phyloP scores from a whole-genome alignment of 64 coral and sea anemone species.

The Dendrophyllia cribrosa region DNA sequence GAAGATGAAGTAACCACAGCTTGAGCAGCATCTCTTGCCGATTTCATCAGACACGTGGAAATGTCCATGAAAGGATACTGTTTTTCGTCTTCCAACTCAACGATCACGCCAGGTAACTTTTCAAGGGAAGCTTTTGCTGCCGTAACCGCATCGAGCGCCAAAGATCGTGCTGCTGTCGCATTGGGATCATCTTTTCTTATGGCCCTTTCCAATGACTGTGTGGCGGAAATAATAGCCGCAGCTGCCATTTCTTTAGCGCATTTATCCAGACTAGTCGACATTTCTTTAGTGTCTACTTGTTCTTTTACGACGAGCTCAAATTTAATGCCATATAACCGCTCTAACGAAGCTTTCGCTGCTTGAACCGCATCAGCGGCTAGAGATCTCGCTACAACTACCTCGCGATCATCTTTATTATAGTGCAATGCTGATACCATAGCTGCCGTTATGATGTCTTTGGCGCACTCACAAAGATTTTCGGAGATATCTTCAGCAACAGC shows the following conservation, averaged over 20 bases:
- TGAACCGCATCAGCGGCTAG: slow-evolving; percentile 33
- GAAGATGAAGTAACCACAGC: neutral
- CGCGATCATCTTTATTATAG: neutral
- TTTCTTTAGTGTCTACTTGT: neutral
- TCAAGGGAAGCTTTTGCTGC: slow-evolving; percentile 21
- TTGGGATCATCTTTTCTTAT: slow-evolving; percentile 32
- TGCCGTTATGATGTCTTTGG: neutral
- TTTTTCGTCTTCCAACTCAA: neutral
- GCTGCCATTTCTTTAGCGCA: slow-evolving; percentile 27
- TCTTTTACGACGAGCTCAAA: neutral
- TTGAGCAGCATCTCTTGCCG: neutral
- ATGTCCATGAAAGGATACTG: neutral
- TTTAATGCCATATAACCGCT: neutral
- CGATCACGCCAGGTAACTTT: neutral
- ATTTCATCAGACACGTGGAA: neutral
- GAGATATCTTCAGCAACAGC: neutral
- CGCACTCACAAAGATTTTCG: slow-evolving; percentile 10
- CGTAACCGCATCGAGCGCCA: slow-evolving; percentile 1
- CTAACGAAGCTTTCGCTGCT: slow-evolving; percentile 8
- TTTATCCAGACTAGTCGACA: slow-evolving; percentile 2
- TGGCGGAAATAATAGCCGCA: slow-evolving; percentile 13
- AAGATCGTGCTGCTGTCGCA: slow-evolving; percentile 5
- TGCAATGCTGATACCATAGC: neutral
- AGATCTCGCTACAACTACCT: neutral
- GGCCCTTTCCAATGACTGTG: slow-evolving; percentile 29